Evolutionary conservation across 2,797 vertebrate genomes (phyloP), one percentile per base, ranked within the genome.

Genomic region (Gymnothorax reevesii): DNA sequence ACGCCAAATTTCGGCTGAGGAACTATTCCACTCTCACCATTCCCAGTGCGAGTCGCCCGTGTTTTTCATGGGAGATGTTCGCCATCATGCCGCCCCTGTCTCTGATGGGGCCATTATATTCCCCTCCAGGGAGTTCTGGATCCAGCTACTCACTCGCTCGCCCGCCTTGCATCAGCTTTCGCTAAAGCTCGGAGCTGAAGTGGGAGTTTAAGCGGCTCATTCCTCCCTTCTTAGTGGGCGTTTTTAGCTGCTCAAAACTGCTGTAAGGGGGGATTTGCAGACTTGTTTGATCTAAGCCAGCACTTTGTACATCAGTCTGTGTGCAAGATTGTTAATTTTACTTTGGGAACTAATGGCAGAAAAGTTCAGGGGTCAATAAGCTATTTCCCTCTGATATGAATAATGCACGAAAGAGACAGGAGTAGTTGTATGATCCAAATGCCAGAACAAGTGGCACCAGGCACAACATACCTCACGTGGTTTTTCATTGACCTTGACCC

Each of bases 111-210:
- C 52, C 57, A 82, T 87, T 86, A 88, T 85, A 7, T 15, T 1
- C 64, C 42, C 49, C 86, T 83, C 55, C 12, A 52, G 84, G 84
- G 84, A 79, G 57, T 42, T 77, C 55, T 79, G 22, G 75, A 75
- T 15, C 64, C 87, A 25, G 59, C 62, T 59, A 49, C 79, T 86
- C 2, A 66, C 27, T 25, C 2, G 4, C 27, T 25, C 2, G 4
- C 42, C 52, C 4, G 8, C n/a, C 49, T 84, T 20, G 33, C 57
- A 84, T 88, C 66, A 57, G n/a, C 69, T 59, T 83, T 49, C 64
- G 25, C 25, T 59, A 12, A 13, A 83, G 80, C 86, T 77, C 22
- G 87, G 42, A 4, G 52, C n/a, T 54, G 12, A 49, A 54, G 13
- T 73, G 69, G 8, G 25, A 0, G 25, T 73, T 6, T 66, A 66